A percentile compares a stretch with the other conserved stretches of the same genome.
Conservation (phyloP, 2,797 vertebrate species). For the Pipistrellus kuhlii region DNA sequence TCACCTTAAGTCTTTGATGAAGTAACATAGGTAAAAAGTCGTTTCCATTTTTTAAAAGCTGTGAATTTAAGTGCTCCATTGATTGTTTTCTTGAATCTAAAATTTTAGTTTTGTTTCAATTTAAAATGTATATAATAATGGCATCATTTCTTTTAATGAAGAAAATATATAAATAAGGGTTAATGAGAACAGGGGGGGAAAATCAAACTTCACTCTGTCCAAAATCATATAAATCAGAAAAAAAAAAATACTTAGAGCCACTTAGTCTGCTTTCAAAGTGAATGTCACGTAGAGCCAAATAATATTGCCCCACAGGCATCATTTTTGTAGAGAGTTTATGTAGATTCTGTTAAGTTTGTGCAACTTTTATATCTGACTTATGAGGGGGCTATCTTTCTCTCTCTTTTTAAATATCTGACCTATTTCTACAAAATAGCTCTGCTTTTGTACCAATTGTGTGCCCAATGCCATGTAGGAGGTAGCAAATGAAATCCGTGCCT, state of each 20-base stretch:
- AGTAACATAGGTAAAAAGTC: not conserved
- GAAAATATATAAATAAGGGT: not conserved
- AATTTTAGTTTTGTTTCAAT: constrained; percentile 19
- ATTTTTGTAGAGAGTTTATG: constrained; percentile 10
- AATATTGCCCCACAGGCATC: not conserved
- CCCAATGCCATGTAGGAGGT: not conserved
- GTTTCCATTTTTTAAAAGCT: not conserved
- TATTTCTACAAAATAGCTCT: not conserved
- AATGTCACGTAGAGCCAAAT: not conserved
- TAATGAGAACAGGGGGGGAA: not conserved
- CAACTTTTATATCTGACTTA: not conserved
- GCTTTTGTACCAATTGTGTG: not conserved
- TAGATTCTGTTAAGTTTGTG: constrained; percentile 11
- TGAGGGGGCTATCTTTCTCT: not conserved
- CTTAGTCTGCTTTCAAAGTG: constrained; percentile 40
- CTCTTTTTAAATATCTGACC: not conserved
- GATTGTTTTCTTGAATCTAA: not conserved
- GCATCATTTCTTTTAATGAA: not conserved
- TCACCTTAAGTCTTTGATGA: constrained; percentile 3
- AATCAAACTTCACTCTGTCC: not conserved
- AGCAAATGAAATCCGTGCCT: not conserved
- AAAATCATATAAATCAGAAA: constrained; percentile 9
- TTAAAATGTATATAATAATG: constrained; percentile 5
- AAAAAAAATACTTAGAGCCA: constrained; percentile 42
- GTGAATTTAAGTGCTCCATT: not conserved